Conservation (phyloP, 2,797 vertebrate genomes). For the Serranus cabrilla region DNA sequence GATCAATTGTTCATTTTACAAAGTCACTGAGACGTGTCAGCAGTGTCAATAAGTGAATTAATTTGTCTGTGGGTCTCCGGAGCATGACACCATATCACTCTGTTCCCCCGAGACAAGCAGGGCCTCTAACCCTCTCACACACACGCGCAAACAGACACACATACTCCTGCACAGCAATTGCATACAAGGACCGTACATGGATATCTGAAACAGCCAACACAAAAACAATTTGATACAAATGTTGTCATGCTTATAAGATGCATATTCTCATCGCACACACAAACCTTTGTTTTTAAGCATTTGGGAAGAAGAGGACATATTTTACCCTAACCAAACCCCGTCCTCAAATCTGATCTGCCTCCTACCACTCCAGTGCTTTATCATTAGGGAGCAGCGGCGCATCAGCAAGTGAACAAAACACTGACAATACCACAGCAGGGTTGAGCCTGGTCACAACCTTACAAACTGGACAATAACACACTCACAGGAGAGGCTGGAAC, state of each 20-base stretch:
- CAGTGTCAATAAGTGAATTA: slow-evolving; percentile 92
- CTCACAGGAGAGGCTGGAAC: no score
- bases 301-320: background rate
- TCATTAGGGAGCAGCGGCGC: no score
- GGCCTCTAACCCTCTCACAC: slow-evolving; percentile 66
- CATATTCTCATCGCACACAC: background rate
- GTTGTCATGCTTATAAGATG: slow-evolving; percentile 13
- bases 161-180: slow-evolving; percentile 6
- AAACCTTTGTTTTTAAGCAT: slow-evolving; percentile 1
- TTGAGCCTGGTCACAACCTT: no score
- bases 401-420: no score
- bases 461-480: no score
- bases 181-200: slow-evolving; percentile 38
- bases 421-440: no score
- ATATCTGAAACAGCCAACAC: slow-evolving; percentile 37
- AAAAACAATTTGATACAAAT: slow-evolving; percentile 37
- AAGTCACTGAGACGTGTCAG: slow-evolving; percentile 91
- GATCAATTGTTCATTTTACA: slow-evolving; percentile 97
- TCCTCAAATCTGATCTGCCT: no score
- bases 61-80: slow-evolving; percentile 86
- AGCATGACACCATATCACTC: slow-evolving; percentile 84
- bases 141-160: background rate
- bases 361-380: no score
- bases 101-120: slow-evolving; percentile 68
- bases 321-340: no score